Evolutionary conservation across 2,797 vertebrate species (phyloP), one percentile per base, ranked within the genome.

Genomic region (Ceyx erithaca): DNA sequence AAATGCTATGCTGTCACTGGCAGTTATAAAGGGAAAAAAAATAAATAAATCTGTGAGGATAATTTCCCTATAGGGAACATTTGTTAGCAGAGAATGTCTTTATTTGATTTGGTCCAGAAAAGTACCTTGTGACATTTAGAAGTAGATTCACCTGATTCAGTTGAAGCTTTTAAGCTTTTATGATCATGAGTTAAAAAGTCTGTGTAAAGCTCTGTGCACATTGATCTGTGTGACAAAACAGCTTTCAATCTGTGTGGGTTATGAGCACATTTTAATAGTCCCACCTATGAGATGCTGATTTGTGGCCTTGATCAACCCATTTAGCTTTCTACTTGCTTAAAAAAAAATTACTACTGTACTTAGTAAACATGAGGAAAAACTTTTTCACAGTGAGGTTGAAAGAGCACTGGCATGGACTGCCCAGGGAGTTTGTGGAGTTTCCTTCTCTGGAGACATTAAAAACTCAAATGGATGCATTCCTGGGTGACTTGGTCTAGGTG

Each of bases 1-100:
- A 89, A 85, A 92, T 87, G 55, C 21, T 71, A 31, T 55, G 68
- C 31, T 82, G 61, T 77, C 78, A 70, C 55, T 55, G 41, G n/a
- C 28, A 72, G 41, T 78, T 95, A 45, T 63, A 93, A 69, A 77
- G 83, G 54, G 85, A 87, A 83, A 89, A 95, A 95, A 90, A 5
- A 33, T 9, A 37, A 13, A 37, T 5, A 28, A 78, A 81, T 88
- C 71, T 62, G 43, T 81, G 93, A 79, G 30, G 58, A 87, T 95
- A 90, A 68, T 68, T 77, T 87, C 76, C 54, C 31, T 84, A 45
- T 49, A 58, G 88, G 52, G 85, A 88, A 67, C n/a, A 4, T 40
- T 84, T 85, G 19, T 46, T 80, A 67, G 51, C 30, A 75, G 61
- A 7, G 4, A 63, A 26, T 33, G 33, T 62, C 85, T 86, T 87